Evolutionary conservation across 2,113 vertebrate species (phyloP).

Genomic region (Neogale vison): DNA sequence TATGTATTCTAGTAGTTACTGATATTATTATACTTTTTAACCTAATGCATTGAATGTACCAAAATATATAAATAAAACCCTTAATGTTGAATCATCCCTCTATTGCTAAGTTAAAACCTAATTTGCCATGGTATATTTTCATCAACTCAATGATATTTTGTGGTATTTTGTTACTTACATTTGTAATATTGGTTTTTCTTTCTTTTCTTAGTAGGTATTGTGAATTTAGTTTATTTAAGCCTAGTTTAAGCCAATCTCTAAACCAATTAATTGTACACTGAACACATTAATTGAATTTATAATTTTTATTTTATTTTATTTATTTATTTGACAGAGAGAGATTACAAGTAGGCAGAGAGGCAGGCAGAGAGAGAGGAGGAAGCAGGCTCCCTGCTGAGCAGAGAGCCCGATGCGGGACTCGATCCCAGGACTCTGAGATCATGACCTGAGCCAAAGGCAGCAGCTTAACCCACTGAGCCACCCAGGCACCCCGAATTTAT

Average conservation of each 20-base stretch:
- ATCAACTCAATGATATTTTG: neutral
- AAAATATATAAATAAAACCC: neutral
- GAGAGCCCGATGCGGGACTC: no score
- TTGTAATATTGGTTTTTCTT: neutral
- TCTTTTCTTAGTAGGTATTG: neutral
- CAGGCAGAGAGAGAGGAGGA: no score
- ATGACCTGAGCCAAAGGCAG: no score
- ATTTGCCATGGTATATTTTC: neutral
- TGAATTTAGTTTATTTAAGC: neutral
- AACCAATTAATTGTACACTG: neutral
- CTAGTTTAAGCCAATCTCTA: neutral
- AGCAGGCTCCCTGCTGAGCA: no score
- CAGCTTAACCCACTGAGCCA: no score
- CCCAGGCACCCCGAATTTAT: no score
- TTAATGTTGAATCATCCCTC: neutral
- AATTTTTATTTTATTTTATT: neutral
- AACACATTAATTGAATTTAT: neutral
- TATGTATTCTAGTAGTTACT: neutral
- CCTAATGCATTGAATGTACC: neutral
- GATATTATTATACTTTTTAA: neutral
- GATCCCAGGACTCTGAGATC: no score
- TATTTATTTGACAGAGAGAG: no score
- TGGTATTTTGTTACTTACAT: neutral
- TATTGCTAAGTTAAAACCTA: neutral
- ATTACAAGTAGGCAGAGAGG: no score